Evolutionary conservation across 2,113 vertebrate genomes (phyloP).

Genomic region (Pachypanchax playfairii): DNA sequence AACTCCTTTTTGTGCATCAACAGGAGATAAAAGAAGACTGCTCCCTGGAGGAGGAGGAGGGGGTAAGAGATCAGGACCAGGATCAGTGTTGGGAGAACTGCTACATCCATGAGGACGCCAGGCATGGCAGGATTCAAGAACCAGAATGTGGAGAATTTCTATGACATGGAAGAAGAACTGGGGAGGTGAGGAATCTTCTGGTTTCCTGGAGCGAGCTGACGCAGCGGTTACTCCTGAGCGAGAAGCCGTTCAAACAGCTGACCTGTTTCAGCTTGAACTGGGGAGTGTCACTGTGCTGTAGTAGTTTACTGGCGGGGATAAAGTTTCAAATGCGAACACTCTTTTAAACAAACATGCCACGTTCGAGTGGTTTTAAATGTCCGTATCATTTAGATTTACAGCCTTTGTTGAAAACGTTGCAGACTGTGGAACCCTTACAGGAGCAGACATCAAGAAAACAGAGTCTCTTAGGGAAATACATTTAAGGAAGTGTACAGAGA

Average conservation of each 20-base stretch:
- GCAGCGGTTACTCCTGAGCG: neutral
- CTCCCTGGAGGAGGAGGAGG: conserved; percentile 7
- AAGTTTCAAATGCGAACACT: neutral
- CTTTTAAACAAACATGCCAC: conserved; percentile 8
- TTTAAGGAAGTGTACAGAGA: conserved; percentile 53
- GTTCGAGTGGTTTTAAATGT: neutral
- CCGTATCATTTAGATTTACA: neutral
- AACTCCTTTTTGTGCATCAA: conserved; percentile 9
- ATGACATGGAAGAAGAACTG: conserved; percentile 89
- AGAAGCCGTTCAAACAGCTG: conserved; percentile 41
- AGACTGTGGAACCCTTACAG: neutral
- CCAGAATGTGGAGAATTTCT: conserved; percentile 92
- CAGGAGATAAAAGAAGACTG: neutral
- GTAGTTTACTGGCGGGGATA: conserved; percentile 32
- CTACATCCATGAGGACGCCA: conserved; percentile 84
- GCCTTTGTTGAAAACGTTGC: conserved; percentile 3
- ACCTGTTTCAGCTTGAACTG: conserved; percentile 49
- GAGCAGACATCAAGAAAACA: conserved; percentile 30
- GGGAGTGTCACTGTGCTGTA: conserved; percentile 51
- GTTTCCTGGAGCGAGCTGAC: neutral
- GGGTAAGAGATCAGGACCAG: conserved; percentile 13
- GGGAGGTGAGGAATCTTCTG: conserved; percentile 85
- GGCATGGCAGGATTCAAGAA: conserved; percentile 94
- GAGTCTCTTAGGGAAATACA: conserved; percentile 41
- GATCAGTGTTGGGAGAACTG: conserved; percentile 41